Conservation (phyloP, 1,140 invertebrate species). For the Nymphalis io region DNA sequence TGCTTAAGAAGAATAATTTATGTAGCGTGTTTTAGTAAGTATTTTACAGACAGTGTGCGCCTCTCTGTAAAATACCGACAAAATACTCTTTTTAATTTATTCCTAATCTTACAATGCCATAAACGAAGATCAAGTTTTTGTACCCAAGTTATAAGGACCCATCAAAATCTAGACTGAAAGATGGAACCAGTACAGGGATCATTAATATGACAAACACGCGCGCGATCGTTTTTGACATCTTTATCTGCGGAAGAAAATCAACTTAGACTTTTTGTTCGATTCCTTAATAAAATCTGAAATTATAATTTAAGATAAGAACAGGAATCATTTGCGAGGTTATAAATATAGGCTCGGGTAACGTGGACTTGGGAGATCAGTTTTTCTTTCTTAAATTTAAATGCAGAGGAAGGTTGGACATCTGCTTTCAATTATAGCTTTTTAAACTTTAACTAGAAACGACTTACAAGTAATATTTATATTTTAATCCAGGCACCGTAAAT, state of each 20-base stretch:
- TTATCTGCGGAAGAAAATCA: conserved; percentile 38
- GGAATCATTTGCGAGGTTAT: conserved; percentile 17
- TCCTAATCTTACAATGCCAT: conserved; percentile 15
- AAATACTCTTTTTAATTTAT: conserved; percentile 1
- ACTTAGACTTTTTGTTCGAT: conserved; percentile 25
- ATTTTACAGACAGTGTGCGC: too few relatives aligned
- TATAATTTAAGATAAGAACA: conserved; percentile 28
- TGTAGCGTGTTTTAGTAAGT: neutral
- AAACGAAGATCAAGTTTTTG: conserved; percentile 27
- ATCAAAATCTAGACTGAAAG: conserved; percentile 18
- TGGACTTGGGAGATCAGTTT: neutral
- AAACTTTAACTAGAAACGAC: too few relatives aligned
- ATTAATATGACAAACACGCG: conserved; percentile 33
- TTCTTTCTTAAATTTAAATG: neutral
- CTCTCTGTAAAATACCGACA: neutral
- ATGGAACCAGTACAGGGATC: conserved; percentile 15
- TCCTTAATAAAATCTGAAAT: conserved; percentile 36
- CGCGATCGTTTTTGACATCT: conserved; percentile 35
- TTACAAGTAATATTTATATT: too few relatives aligned
- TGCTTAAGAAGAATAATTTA: too few relatives aligned
- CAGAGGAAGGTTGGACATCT: neutral
- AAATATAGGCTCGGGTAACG: neutral
- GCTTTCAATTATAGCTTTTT: neutral
- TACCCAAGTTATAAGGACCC: neutral
- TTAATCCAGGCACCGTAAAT: neutral